Conservation (phyloP, 2,888 invertebrate species). For the Tenthredo notha region DNA sequence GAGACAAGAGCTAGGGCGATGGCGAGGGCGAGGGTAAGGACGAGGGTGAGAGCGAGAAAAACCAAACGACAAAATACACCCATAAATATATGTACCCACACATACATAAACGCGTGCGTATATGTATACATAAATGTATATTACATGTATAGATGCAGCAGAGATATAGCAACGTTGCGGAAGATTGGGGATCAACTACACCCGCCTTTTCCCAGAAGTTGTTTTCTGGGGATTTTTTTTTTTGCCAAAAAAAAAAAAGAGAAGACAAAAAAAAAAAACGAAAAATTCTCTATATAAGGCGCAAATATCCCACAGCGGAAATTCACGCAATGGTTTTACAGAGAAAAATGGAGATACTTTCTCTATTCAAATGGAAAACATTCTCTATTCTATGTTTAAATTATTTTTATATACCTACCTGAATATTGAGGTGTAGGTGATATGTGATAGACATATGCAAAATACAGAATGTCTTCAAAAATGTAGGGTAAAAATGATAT, state of each 20-base stretch:
- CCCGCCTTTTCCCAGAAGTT: slow-evolving; percentile 13
- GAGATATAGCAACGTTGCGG: slow-evolving; percentile 19
- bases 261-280: neutral
- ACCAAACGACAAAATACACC: slow-evolving; percentile 34
- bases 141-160: neutral
- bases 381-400: neutral
- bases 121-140: slow-evolving; percentile 4
- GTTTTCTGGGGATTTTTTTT: neutral
- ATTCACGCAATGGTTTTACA: slow-evolving; percentile 5
- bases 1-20: slow-evolving; percentile 15
- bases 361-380: neutral
- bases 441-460: neutral
- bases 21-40: neutral
- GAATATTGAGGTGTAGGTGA: neutral
- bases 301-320: neutral
- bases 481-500: neutral
- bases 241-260: neutral
- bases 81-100: neutral
- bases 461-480: neutral
- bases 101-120: neutral
- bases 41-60: neutral
- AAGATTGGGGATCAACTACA: slow-evolving; percentile 39
- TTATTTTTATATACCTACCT: neutral
- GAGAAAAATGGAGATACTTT: neutral
- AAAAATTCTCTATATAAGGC: neutral